Conservation (phyloP, 2,888 invertebrate genomes). For the Calephelis perditalis region DNA sequence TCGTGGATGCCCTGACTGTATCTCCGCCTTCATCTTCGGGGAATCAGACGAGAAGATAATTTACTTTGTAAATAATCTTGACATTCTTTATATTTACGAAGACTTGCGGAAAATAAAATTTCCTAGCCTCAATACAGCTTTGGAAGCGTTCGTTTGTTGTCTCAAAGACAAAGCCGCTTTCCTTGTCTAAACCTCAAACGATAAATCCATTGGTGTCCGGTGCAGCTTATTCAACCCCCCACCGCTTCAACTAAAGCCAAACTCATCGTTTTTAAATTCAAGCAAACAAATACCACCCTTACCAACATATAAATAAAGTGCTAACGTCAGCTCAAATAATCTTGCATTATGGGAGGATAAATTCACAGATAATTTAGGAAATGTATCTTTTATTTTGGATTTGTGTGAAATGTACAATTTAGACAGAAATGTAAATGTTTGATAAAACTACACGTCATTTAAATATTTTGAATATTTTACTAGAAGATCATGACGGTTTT, state of each 20-base stretch:
- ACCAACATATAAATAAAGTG: background rate
- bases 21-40: too few relatives aligned
- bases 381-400: constrained; percentile 6
- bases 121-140: constrained; percentile 33
- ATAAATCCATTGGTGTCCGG: constrained; percentile 67
- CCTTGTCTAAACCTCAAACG: constrained; percentile 59
- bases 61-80: background rate
- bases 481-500: too few relatives aligned
- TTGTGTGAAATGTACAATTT: background rate
- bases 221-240: constrained; percentile 41
- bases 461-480: too few relatives aligned
- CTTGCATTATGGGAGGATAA: constrained; percentile 2
- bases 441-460: too few relatives aligned
- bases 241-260: constrained; percentile 4
- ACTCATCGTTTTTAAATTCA: constrained; percentile 13
- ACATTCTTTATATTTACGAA: background rate
- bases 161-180: constrained; percentile 63
- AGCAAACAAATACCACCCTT: constrained; percentile 15
- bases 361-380: constrained; percentile 9
- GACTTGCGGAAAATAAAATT: constrained; percentile 26
- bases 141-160: constrained; percentile 48
- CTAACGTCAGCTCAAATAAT: constrained; percentile 4
- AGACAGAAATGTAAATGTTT: background rate
- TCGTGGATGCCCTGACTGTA: too few relatives aligned
- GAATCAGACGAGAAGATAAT: background rate